A percentile compares a stretch with the other conserved stretches of the same genome.
Evolutionary conservation across 2,797 vertebrate genomes (phyloP).

Genomic region (Cuniculus paca): DNA sequence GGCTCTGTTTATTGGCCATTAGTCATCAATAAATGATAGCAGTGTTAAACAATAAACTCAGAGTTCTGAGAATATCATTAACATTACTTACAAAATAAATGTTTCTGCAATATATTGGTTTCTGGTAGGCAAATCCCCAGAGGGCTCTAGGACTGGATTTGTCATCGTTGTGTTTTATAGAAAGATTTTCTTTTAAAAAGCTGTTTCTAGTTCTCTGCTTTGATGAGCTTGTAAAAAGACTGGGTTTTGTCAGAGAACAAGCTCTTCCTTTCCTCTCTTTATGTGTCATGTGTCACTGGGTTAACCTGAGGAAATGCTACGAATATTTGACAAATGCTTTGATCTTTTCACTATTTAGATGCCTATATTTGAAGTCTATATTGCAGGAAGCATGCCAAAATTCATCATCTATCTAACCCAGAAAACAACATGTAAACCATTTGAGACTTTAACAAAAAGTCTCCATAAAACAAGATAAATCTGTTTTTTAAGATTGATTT

Average conservation of each 20-base stretch:
- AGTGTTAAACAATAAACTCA: slow-evolving; percentile 75
- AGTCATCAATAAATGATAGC: slow-evolving; percentile 75
- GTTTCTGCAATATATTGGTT: slow-evolving; percentile 62
- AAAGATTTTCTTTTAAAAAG: slow-evolving; percentile 56
- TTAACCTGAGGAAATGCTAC: slow-evolving; percentile 24
- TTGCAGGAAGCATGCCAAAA: neutral
- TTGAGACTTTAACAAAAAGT: slow-evolving; percentile 39
- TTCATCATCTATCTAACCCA: neutral
- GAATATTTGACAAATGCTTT: slow-evolving; percentile 25
- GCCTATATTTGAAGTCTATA: neutral
- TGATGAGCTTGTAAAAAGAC: slow-evolving; percentile 32
- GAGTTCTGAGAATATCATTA: slow-evolving; percentile 71
- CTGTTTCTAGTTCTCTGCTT: slow-evolving; percentile 48
- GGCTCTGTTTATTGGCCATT: slow-evolving; percentile 61
- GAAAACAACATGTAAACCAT: neutral
- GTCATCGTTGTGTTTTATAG: slow-evolving; percentile 66
- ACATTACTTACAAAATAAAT: slow-evolving; percentile 73
- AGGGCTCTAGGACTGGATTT: slow-evolving; percentile 21
- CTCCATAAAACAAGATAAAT: slow-evolving; percentile 28
- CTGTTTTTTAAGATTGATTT: slow-evolving; percentile 31
- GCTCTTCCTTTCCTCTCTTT: slow-evolving; percentile 3
- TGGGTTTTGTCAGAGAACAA: slow-evolving; percentile 44
- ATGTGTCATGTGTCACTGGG: neutral
- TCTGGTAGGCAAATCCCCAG: slow-evolving; percentile 61
- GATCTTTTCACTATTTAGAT: neutral